A percentile compares a stretch with the other conserved stretches of the same genome.
Conservation (phyloP, 2,113 vertebrate species). For the Melanerpes aurifrons region DNA sequence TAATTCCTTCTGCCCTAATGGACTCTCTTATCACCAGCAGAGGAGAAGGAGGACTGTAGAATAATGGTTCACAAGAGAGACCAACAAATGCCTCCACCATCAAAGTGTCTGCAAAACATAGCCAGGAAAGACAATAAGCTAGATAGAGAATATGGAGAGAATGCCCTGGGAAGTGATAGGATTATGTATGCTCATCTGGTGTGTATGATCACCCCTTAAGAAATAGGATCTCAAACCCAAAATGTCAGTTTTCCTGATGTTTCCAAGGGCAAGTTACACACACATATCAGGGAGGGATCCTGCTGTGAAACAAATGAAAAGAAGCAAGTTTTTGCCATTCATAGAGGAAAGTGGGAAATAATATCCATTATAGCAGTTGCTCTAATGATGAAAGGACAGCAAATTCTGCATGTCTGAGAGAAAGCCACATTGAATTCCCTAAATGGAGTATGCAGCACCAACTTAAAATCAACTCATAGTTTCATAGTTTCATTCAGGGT, state of each 20-base stretch:
- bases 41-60: background rate
- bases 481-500: too few relatives aligned
- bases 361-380: background rate
- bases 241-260: background rate
- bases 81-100: background rate
- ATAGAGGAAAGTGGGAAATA: background rate
- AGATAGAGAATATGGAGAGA: background rate
- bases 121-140: background rate
- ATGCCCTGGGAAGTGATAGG: background rate
- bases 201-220: background rate
- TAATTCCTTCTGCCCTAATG: background rate
- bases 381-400: background rate
- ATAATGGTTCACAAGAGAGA: background rate
- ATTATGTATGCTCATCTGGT: background rate
- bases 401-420: background rate
- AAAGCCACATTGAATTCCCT: background rate
- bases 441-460: background rate
- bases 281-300: background rate
- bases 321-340: conserved; percentile 47
- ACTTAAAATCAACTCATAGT: background rate
- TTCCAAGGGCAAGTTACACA: background rate
- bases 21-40: background rate
- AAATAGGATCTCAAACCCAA: background rate
- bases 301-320: background rate
- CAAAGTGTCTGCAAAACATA: background rate